Evolutionary conservation across 2,888 invertebrate genomes (phyloP), one percentile per base, ranked within the genome.

Genomic region (Steinernema scapterisci): DNA sequence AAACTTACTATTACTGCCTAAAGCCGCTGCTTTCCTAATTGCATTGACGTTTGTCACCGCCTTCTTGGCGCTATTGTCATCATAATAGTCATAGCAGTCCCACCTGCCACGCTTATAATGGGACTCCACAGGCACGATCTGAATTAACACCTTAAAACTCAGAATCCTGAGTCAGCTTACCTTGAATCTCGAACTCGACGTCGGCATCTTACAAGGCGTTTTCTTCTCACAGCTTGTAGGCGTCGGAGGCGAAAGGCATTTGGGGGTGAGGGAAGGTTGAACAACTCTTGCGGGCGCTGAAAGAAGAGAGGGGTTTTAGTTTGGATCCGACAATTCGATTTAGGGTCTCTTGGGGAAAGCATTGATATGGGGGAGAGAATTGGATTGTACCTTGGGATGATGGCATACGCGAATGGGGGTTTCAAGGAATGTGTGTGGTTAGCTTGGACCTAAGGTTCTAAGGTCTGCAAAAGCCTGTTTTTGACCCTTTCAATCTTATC

Each of bases 91-190:
- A 75, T 78, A 79, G 77, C 82, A 83, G 56, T 77, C 73, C 84
- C 84, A 84, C 73, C 84, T 77, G 54, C 82, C 81, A 45, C 84
- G 76, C 72, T 83, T 83, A 79, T 84, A 84, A 56, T 78, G 78
- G 71, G 81, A 81, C 73, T 84, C 84, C 46, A 84, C 80, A 16
- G 84, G 84, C 13, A 84, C 84, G 27, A 84, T 82, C 84, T 84
- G 79, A 76, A 82, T n/a, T n/a, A n/a, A n/a, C n/a, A n/a, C n/a
- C n/a, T n/a, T n/a, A n/a, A n/a, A n/a, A n/a, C n/a, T n/a, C n/a
- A n/a, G n/a, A n/a, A n/a, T n/a, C n/a, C n/a, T n/a, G n/a, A n/a
- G n/a, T n/a, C n/a, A n/a, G n/a, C 63, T 27, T 63, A 63, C 63
- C 63, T 63, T 63, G 63, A 63, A 63, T 63, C 63, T 1, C 31